phyloP scores from a whole-genome alignment of 2,113 vertebrate species.

The Eleginops maclovinus region DNA sequence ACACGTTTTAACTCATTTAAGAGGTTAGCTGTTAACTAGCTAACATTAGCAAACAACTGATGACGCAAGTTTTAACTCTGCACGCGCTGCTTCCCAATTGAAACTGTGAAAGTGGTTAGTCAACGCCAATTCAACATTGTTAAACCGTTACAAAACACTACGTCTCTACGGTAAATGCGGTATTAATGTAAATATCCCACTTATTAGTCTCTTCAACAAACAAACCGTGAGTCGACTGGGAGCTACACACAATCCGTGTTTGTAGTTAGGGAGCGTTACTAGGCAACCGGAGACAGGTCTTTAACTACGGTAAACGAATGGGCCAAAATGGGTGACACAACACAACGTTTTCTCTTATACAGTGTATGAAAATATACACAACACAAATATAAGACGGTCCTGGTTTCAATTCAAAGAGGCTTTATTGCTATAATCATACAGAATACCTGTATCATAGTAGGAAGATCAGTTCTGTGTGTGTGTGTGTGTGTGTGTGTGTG shows the following conservation, averaged over 20 bases:
- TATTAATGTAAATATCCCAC: background rate
- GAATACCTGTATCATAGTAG: too few relatives aligned
- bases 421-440: too few relatives aligned
- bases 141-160: background rate
- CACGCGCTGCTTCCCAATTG: background rate
- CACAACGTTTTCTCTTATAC: too few relatives aligned
- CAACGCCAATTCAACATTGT: background rate
- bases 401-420: too few relatives aligned
- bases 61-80: background rate
- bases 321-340: constrained; percentile 23
- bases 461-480: too few relatives aligned
- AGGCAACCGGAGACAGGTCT: constrained; percentile 46
- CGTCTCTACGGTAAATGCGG: background rate
- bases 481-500: too few relatives aligned
- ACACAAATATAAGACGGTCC: too few relatives aligned
- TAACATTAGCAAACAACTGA: background rate
- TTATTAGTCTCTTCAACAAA: background rate
- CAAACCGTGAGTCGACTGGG: background rate
- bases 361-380: too few relatives aligned
- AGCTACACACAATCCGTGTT: background rate
- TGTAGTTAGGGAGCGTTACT: constrained; percentile 49
- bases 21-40: background rate
- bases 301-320: constrained; percentile 43
- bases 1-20: background rate
- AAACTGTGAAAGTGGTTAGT: background rate